Evolutionary conservation across 2,113 vertebrate species (phyloP), one percentile per base, ranked within the genome.

Genomic region (Sarotherodon lohbergeri): DNA sequence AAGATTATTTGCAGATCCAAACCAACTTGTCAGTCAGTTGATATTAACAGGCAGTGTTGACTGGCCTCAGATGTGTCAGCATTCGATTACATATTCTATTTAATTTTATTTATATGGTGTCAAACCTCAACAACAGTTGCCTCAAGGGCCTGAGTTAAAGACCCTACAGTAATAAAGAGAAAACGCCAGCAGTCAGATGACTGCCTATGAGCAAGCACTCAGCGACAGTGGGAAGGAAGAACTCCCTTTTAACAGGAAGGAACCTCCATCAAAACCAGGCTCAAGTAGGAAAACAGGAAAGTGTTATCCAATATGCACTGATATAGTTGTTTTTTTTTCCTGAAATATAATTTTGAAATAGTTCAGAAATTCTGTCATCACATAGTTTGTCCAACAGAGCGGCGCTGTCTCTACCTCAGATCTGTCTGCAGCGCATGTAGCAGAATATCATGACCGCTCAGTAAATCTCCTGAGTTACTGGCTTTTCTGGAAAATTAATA

Each of bases 291-390:
- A 63, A 29, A 63, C 59, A 61, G 17, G 0, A 61, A 61, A 34
- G 17, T 66, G 61, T 66, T 7, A n/a, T 66, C 32, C 32, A n/a
- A 0, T 36, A 66, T 12, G 39, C n/a, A n/a, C 36, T 14, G 66
- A 22, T 22, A 41, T 1, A 2, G 4, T 0, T 1, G 7, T 10
- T 41, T 2, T 41, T 41, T 41, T 63, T 12, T 0, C 34, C 12
- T 22, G n/a, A 41, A 71, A 24, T 24, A 43, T 43, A 71, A 71
- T 43, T 71, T 71, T 43, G 66, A 71, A 71, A 16, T 71, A 16
- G 39, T 71, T 46, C 2, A 16, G 39, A 46, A 71, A 71, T 43
- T 27, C 39, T 71, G 13, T 43, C 13, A 43, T 1, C 39, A 71
- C 39, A 71, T 27, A 43, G 66, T 43, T 71, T 13, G 6, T 16